phyloP scores from a whole-genome alignment of 2,888 invertebrate genomes.

The Troides oblongomaculatus region DNA sequence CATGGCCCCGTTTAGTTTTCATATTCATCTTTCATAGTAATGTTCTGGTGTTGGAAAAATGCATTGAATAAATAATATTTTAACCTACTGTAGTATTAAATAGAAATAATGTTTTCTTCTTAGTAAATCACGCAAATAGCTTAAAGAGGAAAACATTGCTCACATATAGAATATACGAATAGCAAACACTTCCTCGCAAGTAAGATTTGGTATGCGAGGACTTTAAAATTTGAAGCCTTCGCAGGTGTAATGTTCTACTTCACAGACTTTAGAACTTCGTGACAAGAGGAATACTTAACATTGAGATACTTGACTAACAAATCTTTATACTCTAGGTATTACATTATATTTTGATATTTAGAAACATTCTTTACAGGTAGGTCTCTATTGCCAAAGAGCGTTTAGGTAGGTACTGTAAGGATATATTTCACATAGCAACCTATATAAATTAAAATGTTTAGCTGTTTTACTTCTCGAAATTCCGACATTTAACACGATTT shows the following conservation, averaged over 20 bases:
- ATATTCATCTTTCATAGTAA: background rate
- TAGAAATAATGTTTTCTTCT: background rate
- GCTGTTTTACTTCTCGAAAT: too few species aligned
- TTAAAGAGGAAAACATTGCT: background rate
- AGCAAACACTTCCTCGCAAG: background rate
- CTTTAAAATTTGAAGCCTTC: conserved; percentile 19
- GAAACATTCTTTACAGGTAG: too few species aligned
- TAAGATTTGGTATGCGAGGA: conserved; percentile 16
- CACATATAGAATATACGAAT: background rate
- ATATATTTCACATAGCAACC: too few species aligned
- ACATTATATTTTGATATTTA: background rate
- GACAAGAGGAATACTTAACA: conserved; percentile 15
- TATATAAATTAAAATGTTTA: too few species aligned
- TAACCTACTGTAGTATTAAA: too few species aligned
- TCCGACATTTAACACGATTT: too few species aligned
- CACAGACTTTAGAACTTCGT: conserved; percentile 14
- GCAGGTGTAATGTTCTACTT: conserved; percentile 14
- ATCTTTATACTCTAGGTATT: background rate
- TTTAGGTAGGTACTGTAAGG: too few species aligned
- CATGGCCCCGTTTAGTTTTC: background rate
- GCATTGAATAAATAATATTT: too few species aligned
- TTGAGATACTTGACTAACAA: background rate
- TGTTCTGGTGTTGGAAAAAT: too few species aligned
- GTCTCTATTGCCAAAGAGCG: too few species aligned
- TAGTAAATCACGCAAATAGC: background rate